A percentile compares a stretch with the other conserved stretches of the same genome.
These are phyloP conservation scores for Plectropomus leopardus DNA, from an alignment of 2,113 vertebrate genomes.

Conservation along the genomic window DNA sequence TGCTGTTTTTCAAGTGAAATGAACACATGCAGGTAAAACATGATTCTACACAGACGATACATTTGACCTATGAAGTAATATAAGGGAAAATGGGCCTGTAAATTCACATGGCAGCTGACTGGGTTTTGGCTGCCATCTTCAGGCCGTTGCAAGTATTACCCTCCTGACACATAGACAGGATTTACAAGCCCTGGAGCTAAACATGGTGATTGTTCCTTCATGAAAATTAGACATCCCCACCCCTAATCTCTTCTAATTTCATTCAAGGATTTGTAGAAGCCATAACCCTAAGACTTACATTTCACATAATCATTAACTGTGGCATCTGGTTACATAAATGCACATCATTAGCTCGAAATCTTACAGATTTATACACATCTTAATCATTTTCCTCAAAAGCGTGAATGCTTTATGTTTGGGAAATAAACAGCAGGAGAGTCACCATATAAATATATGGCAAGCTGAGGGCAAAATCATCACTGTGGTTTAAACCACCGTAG, in stretches of 20 bases:
- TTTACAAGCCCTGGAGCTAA: slow-evolving; percentile 74
- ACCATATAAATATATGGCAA: slow-evolving; percentile 50
- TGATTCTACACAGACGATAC: slow-evolving; percentile 59
- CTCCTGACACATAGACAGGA: slow-evolving; percentile 27
- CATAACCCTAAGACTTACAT: slow-evolving; percentile 64
- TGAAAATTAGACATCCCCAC: slow-evolving; percentile 78
- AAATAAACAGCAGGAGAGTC: slow-evolving; percentile 53
- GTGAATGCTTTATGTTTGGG: slow-evolving; percentile 53
- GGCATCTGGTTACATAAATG: slow-evolving; percentile 66
- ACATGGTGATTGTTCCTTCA: slow-evolving; percentile 77
- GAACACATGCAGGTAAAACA: slow-evolving; percentile 65
- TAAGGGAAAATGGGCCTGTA: slow-evolving; percentile 48
- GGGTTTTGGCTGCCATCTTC: slow-evolving; percentile 89
- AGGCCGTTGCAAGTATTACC: slow-evolving; percentile 73
- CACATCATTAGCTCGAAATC: slow-evolving; percentile 53
- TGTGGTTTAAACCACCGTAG: slow-evolving; percentile 23
- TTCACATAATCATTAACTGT: slow-evolving; percentile 60
- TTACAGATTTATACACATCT: slow-evolving; percentile 55
- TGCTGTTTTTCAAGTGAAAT: slow-evolving; percentile 66
- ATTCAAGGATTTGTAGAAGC: slow-evolving; percentile 73
- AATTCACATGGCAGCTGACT: slow-evolving; percentile 66
- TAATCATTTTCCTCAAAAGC: slow-evolving; percentile 67
- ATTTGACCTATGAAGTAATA: slow-evolving; percentile 82
- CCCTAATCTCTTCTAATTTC: slow-evolving; percentile 78
- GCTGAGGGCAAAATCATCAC: slow-evolving; percentile 58